Base-by-base conservation (phyloP, 2,888 invertebrate species). In the Rhamphomyia laevipes region DNA sequence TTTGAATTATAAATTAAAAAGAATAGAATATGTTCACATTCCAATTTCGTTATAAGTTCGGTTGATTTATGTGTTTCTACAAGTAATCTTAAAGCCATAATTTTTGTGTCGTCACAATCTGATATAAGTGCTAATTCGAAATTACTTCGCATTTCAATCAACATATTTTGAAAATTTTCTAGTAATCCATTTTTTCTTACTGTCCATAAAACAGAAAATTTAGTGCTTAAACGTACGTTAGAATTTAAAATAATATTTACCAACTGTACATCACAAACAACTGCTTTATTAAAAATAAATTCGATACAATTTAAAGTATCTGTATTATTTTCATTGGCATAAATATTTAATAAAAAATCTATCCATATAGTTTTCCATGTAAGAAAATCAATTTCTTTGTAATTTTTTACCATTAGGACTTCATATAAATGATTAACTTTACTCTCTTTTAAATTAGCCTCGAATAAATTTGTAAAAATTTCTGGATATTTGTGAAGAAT, bases 31-130 rank as follows among this genome's bases (percentile, higher is more conserved):
- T 82, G 73, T 2, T 74, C 63, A 33, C 90, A 72, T 61, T 91
- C 90, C 40, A 70, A 69, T 0, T 62, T 49, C 0, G 73, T 63
- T 55, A 86, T 77, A 12, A 71, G 56, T 61, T 87, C 84, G 2
- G 89, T 86, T 2, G 78, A 78, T 63, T 84, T 85, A 46, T 79
- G 81, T 1, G 79, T 82, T 59, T 88, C 86, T 46, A 84, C 80
- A 31, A 91, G 65, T 17, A 89, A 68, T 1, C 79, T 76, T 45
- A 89, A 72, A 0, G 81, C 77, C 55, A 82, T 74, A 9, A 87
- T 68, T 23, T 88, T 75, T 2, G 82, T 77, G 80, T 89, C 62
- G 43, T 69, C 65, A 30, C 62, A 60, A 44, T 59, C 57, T 0
- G 62, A 63, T 1, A 76, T 70, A 27, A 84, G 74, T 4, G 80